A percentile compares a stretch with the other conserved stretches of the same genome.
phyloP scores from a whole-genome alignment of 35 echinoderm and acorn worm species.

The Diadema setosum region DNA sequence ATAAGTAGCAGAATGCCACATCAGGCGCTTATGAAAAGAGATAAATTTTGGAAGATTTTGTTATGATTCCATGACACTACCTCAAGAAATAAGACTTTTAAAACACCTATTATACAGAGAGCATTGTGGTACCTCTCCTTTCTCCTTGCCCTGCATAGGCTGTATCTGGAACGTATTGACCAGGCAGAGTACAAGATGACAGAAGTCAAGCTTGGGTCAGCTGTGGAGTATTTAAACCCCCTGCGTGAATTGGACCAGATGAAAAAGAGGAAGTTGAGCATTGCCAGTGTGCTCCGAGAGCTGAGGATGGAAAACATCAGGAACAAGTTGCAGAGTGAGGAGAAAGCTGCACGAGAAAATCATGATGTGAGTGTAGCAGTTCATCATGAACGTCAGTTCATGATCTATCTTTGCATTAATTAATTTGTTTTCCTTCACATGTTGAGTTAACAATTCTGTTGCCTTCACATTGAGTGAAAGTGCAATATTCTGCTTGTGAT shows the following conservation, averaged over 20 bases:
- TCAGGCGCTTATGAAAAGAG: too few species aligned
- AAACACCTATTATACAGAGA: too few species aligned
- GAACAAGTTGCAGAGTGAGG: constrained; percentile 93
- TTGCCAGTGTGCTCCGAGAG: constrained; percentile 75
- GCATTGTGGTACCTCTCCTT: too few species aligned
- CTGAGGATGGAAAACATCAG: constrained; percentile 84
- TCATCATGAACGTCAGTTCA: neutral
- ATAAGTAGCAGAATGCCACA: too few species aligned
- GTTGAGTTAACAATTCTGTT: neutral
- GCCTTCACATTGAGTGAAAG: neutral
- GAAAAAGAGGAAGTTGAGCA: constrained; percentile 47
- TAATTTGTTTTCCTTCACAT: neutral
- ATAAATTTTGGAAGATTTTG: too few species aligned
- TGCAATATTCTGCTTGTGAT: too few species aligned
- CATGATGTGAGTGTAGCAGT: constrained; percentile 76
- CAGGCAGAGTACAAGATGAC: constrained; percentile 75
- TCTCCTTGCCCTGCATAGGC: constrained; percentile 7
- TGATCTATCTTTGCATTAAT: neutral
- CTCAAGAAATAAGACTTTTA: too few species aligned
- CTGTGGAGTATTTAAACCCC: constrained; percentile 79
- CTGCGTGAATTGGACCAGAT: constrained; percentile 76
- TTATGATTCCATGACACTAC: too few species aligned
- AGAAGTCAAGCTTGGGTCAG: constrained; percentile 64
- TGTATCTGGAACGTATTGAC: constrained; percentile 70
- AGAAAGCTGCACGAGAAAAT: constrained; percentile 79